These are phyloP conservation scores for Pseudochirops corinnae DNA, from an alignment of 2,797 vertebrate species.

Conservation along the genomic window DNA sequence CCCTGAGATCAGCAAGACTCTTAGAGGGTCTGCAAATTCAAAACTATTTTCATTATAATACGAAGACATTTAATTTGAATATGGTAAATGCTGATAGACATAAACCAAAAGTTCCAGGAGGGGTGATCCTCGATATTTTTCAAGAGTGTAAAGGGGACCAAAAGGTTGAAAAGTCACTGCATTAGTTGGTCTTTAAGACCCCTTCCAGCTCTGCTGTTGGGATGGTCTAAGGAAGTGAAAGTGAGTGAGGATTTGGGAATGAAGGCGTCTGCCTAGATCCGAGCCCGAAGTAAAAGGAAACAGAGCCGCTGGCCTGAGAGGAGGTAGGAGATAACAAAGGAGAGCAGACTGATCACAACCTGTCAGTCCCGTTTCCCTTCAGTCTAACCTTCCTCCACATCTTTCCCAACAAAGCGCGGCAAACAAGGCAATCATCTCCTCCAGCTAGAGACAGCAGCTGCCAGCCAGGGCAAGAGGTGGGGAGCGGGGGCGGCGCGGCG, in stretches of 20 bases:
- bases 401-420: constrained; percentile 67
- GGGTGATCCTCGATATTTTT: not conserved
- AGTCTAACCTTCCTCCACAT: constrained; percentile 69
- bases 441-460: constrained; percentile 48
- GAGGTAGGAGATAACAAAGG: not conserved
- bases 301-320: not conserved
- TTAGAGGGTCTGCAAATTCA: not conserved
- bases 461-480: not conserved
- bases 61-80: not conserved
- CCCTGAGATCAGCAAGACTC: not conserved
- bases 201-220: not conserved
- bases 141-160: not conserved
- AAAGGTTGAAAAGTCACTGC: not conserved
- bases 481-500: not conserved
- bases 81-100: not conserved
- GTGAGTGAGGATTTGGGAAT: not conserved
- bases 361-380: constrained; percentile 41
- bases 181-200: not conserved
- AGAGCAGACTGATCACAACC: constrained; percentile 62
- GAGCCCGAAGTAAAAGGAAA: not conserved
- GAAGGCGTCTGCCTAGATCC: not conserved
- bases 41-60: not conserved
- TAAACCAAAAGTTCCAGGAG: not conserved
- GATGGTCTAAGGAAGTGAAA: not conserved
- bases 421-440: constrained; percentile 48